Percentiles rank a stretch among this genome's conserved stretches.
Evolutionary conservation across 2,797 vertebrate genomes (phyloP).

Genomic region (Euphonia xanthogaster): DNA sequence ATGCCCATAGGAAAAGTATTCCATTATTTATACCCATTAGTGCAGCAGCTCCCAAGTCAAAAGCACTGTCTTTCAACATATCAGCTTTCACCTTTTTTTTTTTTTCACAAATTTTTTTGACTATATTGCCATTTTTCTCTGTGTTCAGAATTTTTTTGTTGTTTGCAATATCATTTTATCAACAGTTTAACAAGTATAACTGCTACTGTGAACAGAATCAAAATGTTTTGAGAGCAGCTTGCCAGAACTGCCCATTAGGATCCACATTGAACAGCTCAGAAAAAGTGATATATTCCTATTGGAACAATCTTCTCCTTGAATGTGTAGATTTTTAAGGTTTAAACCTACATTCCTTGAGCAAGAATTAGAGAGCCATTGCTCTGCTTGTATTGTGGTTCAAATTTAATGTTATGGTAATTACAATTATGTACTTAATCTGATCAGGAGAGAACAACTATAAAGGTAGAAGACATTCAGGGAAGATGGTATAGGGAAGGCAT

Average conservation of each 20-base stretch:
- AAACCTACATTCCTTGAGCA: not conserved
- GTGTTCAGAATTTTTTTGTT: not conserved
- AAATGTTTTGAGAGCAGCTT: not conserved
- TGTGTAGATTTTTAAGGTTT: not conserved
- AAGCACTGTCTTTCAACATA: not conserved
- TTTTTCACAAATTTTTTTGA: not conserved
- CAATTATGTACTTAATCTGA: not conserved
- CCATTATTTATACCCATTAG: constrained; percentile 36
- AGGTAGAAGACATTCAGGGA: not conserved
- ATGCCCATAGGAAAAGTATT: not conserved
- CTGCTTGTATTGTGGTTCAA: not conserved
- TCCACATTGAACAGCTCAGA: not conserved
- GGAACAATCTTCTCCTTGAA: not conserved
- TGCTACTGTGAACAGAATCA: constrained; percentile 18
- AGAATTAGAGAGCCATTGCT: not conserved
- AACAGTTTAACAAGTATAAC: constrained; percentile 35
- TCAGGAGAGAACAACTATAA: not conserved
- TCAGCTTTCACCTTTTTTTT: not conserved
- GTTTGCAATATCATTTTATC: not conserved
- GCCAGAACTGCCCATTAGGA: not conserved
- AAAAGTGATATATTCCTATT: not conserved
- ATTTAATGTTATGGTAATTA: not conserved
- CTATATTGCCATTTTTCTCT: not conserved
- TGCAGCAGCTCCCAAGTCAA: not conserved
- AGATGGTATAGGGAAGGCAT: not conserved